A percentile compares a stretch with the other conserved stretches of the same genome.
These are phyloP conservation scores for Melitaea cinxia DNA, from an alignment of 1,140 invertebrate species.

Conservation along the genomic window DNA sequence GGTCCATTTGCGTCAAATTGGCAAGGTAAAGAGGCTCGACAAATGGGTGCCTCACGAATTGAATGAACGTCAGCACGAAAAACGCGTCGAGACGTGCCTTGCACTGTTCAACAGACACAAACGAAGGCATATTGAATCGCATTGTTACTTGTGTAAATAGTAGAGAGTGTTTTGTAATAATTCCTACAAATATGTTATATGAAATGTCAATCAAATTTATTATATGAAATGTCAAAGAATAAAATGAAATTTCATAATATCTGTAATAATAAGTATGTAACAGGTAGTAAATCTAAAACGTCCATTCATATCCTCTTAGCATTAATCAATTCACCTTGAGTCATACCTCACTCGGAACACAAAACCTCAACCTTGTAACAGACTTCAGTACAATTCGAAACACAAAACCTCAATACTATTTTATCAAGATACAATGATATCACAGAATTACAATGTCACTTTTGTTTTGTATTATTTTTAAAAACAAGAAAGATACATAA, in stretches of 20 bases:
- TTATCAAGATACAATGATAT: conserved; percentile 36
- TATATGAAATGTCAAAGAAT: not conserved
- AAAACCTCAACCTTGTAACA: conserved; percentile 51
- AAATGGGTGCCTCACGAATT: too few relatives aligned
- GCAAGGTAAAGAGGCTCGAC: too few relatives aligned
- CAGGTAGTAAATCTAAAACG: not conserved
- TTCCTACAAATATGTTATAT: too few relatives aligned
- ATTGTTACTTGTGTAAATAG: too few relatives aligned
- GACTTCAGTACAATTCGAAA: conserved; percentile 34
- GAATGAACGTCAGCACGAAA: too few relatives aligned
- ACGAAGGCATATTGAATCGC: too few relatives aligned
- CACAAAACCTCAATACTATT: conserved; percentile 49
- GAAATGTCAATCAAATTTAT: not conserved
- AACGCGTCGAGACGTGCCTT: too few relatives aligned
- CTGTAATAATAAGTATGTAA: not conserved
- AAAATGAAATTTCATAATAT: not conserved
- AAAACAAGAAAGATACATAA: too few relatives aligned
- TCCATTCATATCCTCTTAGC: conserved; percentile 12
- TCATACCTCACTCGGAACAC: conserved; percentile 46
- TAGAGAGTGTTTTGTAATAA: too few relatives aligned
- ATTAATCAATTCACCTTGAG: conserved; percentile 9
- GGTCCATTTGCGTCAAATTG: too few relatives aligned
- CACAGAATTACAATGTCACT: not conserved
- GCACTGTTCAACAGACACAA: too few relatives aligned
- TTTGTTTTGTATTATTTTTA: not conserved